A percentile compares a stretch with the other conserved stretches of the same genome.
These are phyloP conservation scores for Phrynosoma blainvillii DNA, from an alignment of 2,113 vertebrate species.

Conservation along the genomic window DNA sequence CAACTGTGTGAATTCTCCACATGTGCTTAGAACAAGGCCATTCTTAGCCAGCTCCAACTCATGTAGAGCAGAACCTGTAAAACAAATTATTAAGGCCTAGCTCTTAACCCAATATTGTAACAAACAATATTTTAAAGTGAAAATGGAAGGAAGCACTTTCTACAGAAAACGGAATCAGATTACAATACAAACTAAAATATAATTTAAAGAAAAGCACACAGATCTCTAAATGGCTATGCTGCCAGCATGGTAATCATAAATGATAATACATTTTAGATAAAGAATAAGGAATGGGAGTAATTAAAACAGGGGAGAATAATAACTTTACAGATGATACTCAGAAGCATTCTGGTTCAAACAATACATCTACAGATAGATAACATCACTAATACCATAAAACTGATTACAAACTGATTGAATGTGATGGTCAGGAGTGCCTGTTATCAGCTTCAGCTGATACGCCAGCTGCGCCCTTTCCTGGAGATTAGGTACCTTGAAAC, in stretches of 20 bases:
- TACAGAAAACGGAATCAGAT: neutral
- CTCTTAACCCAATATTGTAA: no score
- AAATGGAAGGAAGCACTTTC: neutral
- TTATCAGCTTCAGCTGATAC: no score
- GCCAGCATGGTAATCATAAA: neutral
- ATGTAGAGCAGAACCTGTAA: no score
- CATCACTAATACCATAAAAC: conserved; percentile 8
- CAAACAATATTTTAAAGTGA: neutral
- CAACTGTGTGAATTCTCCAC: neutral
- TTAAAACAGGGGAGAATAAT: neutral
- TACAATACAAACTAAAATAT: neutral
- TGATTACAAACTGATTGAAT: neutral
- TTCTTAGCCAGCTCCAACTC: neutral
- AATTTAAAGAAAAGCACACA: neutral
- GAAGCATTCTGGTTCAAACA: conserved; percentile 3
- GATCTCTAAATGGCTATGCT: neutral
- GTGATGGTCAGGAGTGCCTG: no score
- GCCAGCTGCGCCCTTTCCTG: no score
- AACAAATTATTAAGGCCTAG: neutral
- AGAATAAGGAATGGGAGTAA: neutral
- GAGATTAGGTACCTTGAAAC: no score
- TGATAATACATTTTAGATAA: neutral
- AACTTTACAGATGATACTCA: conserved; percentile 3
- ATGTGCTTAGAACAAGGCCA: neutral
- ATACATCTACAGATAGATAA: conserved; percentile 7